Conservation (phyloP, 2,113 vertebrate genomes). For the Vidua macroura region DNA sequence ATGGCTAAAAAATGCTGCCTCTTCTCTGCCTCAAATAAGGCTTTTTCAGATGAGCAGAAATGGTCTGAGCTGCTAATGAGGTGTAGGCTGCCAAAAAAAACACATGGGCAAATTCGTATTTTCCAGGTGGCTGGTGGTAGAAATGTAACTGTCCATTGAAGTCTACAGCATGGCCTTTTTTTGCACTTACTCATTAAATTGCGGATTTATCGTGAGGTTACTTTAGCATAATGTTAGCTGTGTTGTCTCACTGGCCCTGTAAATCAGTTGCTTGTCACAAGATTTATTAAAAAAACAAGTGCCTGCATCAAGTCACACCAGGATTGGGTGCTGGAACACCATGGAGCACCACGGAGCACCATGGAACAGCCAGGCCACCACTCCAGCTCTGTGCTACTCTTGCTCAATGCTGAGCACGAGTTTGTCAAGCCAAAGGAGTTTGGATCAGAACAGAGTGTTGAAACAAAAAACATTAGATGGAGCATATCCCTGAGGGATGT, state of each 20-base stretch:
- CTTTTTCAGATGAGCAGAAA: conserved; percentile 69
- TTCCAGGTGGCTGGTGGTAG: conserved; percentile 40
- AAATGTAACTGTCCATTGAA: not conserved
- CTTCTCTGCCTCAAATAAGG: conserved; percentile 51
- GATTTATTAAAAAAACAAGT: not conserved
- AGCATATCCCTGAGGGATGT: not conserved
- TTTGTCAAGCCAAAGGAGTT: not conserved
- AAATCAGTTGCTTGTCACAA: conserved; percentile 25
- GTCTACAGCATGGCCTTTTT: not conserved
- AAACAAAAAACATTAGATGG: not conserved
- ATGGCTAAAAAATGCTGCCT: conserved; percentile 15
- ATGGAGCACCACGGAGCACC: not conserved
- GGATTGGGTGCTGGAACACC: not conserved
- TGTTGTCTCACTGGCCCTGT: not conserved
- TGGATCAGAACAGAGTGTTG: not conserved
- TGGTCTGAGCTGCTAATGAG: conserved; percentile 3
- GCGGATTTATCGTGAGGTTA: not conserved
- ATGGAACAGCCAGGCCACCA: not conserved
- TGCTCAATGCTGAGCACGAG: not conserved
- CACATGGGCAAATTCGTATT: not conserved
- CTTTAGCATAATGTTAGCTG: not conserved
- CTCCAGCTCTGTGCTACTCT: not conserved
- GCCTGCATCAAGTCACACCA: not conserved
- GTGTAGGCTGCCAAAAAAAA: conserved; percentile 37
- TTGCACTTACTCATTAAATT: not conserved